phyloP scores from a whole-genome alignment of 2,113 vertebrate genomes.

The Ailuropoda melanoleuca region DNA sequence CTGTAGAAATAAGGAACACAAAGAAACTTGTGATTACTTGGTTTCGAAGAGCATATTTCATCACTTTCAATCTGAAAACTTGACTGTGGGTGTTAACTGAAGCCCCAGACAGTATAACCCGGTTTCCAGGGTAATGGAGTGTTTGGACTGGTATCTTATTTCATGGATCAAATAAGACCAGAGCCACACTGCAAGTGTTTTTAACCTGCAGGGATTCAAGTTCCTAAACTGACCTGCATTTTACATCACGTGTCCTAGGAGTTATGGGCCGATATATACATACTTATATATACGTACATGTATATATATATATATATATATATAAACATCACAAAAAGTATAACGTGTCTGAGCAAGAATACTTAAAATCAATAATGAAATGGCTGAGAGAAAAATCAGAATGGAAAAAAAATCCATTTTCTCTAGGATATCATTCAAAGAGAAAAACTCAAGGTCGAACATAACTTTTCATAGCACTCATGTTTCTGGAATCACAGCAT shows the following conservation, averaged over 20 bases:
- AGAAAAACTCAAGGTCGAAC: not conserved
- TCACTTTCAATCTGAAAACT: not conserved
- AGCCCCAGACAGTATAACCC: not conserved
- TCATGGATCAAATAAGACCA: not conserved
- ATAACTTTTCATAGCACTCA: not conserved
- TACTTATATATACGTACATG: not conserved
- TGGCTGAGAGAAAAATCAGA: not conserved
- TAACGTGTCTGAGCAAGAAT: conserved; percentile 44
- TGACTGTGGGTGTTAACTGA: not conserved
- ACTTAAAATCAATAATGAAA: conserved; percentile 39
- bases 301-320: too few species aligned
- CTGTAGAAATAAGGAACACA: not conserved
- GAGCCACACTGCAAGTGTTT: conserved; percentile 29
- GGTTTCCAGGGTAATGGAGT: not conserved
- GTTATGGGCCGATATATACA: not conserved
- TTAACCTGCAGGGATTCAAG: not conserved
- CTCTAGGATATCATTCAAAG: not conserved
- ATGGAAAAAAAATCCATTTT: not conserved
- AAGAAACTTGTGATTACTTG: not conserved
- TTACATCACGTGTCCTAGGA: conserved; percentile 6
- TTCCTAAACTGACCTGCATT: not conserved
- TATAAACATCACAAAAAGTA: not conserved
- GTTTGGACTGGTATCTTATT: not conserved
- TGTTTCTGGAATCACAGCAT: not conserved
- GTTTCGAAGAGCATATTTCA: not conserved